phyloP scores from a whole-genome alignment of 2,113 vertebrate species.

The Grammomys dolichurus region DNA sequence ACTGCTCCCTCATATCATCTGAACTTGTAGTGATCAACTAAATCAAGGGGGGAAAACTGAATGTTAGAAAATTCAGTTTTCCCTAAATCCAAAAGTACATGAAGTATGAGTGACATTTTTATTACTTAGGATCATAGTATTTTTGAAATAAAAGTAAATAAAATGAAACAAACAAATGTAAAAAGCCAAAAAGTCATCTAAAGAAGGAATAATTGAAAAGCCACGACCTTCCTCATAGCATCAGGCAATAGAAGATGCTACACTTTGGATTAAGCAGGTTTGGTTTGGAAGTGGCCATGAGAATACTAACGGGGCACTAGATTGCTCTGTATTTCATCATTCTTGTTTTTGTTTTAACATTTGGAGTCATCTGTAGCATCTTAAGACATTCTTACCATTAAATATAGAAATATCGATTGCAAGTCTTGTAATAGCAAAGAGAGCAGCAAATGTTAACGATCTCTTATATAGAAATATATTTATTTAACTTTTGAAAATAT shows the following conservation, averaged over 20 bases:
- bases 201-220: not conserved
- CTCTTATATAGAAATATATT: not conserved
- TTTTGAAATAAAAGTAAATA: not conserved
- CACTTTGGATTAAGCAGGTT: not conserved
- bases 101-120: not conserved
- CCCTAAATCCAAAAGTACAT: not conserved
- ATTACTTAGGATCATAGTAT: not conserved
- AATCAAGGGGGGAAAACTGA: not conserved
- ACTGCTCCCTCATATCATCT: conserved; percentile 49
- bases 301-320: not conserved
- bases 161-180: not conserved
- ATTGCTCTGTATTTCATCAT: not conserved
- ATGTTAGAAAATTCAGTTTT: not conserved
- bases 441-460: not conserved
- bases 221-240: not conserved
- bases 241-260: not conserved
- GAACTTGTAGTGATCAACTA: not conserved
- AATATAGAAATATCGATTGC: not conserved
- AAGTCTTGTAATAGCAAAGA: not conserved
- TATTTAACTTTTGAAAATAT: conserved; percentile 39
- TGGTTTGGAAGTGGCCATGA: not conserved
- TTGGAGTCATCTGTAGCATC: not conserved
- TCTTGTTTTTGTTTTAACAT: not conserved
- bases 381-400: not conserved
- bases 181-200: not conserved